Evolutionary conservation across 1,140 invertebrate species (phyloP).

Genomic region (Streblospio benedicti): DNA sequence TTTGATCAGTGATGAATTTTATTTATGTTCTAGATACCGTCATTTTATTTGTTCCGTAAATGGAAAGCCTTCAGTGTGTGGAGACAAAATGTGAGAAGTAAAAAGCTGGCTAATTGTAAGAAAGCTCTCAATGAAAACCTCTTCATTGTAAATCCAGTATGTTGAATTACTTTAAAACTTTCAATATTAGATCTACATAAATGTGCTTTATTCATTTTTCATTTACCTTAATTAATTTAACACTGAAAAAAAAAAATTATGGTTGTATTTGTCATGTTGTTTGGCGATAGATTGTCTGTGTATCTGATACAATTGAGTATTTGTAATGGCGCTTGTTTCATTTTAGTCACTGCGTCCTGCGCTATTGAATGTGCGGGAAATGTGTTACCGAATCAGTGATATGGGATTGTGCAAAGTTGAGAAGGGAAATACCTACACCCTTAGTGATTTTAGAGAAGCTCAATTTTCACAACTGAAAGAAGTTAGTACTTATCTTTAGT

Average conservation of each 20-base stretch:
- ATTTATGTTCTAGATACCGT: constrained; percentile 53
- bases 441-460: constrained; percentile 49
- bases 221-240: background rate
- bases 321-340: constrained; percentile 1
- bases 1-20: background rate
- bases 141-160: constrained; percentile 60
- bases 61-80: constrained; percentile 78
- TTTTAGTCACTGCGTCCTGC: constrained; percentile 57
- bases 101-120: constrained; percentile 56
- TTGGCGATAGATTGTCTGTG: background rate
- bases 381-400: constrained; percentile 54
- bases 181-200: background rate
- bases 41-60: constrained; percentile 62
- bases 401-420: constrained; percentile 48
- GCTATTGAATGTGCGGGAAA: constrained; percentile 59
- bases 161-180: too few relatives aligned
- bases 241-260: background rate
- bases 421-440: constrained; percentile 49
- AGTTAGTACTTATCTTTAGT: constrained; percentile 28
- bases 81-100: constrained; percentile 63
- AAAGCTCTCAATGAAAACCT: constrained; percentile 57
- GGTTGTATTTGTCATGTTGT: background rate
- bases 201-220: background rate
- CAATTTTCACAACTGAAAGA: constrained; percentile 45
- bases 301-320: background rate